Evolutionary conservation across 2,113 vertebrate species (phyloP).

Genomic region (Falcunculus frontatus): DNA sequence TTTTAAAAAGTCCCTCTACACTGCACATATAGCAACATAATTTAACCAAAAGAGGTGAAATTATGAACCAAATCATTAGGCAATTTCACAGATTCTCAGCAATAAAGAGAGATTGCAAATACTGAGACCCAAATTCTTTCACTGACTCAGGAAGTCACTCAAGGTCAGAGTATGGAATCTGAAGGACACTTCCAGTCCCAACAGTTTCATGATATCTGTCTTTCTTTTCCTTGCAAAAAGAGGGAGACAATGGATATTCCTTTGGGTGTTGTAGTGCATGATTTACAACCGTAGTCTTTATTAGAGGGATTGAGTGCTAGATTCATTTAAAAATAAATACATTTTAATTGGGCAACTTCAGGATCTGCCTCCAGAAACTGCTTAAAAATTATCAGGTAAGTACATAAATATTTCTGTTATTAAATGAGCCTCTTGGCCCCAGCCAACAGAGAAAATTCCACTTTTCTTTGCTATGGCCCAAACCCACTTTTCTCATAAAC

Average conservation of each 20-base stretch:
- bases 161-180: not conserved
- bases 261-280: not conserved
- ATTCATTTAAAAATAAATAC: not conserved
- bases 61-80: not conserved
- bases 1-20: not conserved
- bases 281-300: not conserved
- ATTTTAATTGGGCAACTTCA: not conserved
- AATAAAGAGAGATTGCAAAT: not conserved
- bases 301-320: not conserved
- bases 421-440: not conserved
- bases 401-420: not conserved
- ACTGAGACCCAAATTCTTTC: not conserved
- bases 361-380: not conserved
- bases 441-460: not conserved
- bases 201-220: not conserved
- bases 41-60: not conserved
- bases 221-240: not conserved
- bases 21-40: not conserved
- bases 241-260: not conserved
- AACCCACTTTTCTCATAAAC: not conserved
- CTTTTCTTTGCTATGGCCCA: not conserved
- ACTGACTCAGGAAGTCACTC: not conserved
- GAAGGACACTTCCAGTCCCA: not conserved
- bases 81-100: not conserved
- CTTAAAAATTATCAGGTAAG: not conserved